Percentiles rank a stretch among this genome's conserved stretches.
phyloP scores from a whole-genome alignment of 2,797 vertebrate genomes.

The Spinus pinus region DNA sequence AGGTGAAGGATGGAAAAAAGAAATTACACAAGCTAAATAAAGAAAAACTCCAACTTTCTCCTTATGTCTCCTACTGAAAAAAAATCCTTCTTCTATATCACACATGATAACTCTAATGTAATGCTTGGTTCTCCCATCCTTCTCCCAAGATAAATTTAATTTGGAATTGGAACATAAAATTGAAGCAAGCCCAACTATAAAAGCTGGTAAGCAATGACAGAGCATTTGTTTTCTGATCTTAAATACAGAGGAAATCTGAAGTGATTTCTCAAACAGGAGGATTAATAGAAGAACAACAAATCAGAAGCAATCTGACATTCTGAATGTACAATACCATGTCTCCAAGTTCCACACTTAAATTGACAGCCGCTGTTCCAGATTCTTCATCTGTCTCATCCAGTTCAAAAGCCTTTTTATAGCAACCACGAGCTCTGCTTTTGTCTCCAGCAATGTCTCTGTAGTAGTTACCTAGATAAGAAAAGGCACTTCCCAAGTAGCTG shows the following conservation, averaged over 20 bases:
- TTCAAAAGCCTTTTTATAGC: slow-evolving; percentile 95
- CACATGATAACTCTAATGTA: background rate
- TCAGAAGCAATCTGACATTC: background rate
- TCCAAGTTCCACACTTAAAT: slow-evolving; percentile 88
- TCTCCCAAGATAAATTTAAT: background rate
- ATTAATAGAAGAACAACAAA: background rate
- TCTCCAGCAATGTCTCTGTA: slow-evolving; percentile 87
- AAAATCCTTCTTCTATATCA: background rate
- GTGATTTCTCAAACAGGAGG: background rate
- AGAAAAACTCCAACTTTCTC: background rate
- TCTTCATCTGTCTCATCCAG: slow-evolving; percentile 83
- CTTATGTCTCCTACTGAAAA: background rate
- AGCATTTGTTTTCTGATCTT: background rate
- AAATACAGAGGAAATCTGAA: background rate
- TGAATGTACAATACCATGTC: slow-evolving; percentile 82
- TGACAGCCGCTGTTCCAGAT: slow-evolving; percentile 89
- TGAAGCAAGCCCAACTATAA: background rate
- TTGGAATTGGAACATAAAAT: background rate
- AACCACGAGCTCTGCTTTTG: slow-evolving; percentile 86
- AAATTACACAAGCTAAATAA: background rate
- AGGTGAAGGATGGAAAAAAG: background rate
- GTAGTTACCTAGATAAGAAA: slow-evolving; percentile 90
- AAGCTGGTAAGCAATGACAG: background rate
- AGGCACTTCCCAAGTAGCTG: slow-evolving; percentile 82
- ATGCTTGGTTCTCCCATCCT: background rate